Conservation (phyloP, 2,113 vertebrate species). For the Ardeotis arabs region DNA sequence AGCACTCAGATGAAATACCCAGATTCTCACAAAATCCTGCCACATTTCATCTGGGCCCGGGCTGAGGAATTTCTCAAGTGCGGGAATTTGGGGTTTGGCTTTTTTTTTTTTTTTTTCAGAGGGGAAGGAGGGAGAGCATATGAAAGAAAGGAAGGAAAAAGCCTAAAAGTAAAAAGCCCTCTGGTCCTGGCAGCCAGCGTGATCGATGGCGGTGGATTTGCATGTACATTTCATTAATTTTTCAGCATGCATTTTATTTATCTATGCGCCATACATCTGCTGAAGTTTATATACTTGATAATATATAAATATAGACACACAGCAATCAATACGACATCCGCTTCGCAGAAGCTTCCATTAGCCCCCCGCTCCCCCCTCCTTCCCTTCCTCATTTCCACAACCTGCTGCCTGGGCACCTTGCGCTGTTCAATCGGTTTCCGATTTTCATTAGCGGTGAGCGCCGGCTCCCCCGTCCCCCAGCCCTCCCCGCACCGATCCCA, state of each 20-base stretch:
- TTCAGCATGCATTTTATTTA: conserved; percentile 84
- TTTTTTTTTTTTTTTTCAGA: not conserved
- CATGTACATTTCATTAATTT: conserved; percentile 82
- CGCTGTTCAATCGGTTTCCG: conserved; percentile 77
- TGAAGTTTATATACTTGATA: conserved; percentile 80
- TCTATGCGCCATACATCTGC: conserved; percentile 80
- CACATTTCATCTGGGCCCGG: not conserved
- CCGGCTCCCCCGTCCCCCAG: conserved; percentile 41
- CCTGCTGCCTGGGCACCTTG: conserved; percentile 81
- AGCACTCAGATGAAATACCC: no score
- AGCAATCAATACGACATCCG: conserved; percentile 82
- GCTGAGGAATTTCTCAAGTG: conserved; percentile 70
- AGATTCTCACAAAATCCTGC: not conserved
- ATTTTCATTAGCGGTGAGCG: conserved; percentile 78
- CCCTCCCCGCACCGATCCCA: conserved; percentile 14
- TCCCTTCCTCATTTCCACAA: conserved; percentile 77
- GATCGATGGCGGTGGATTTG: conserved; percentile 74
- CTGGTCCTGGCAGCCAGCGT: conserved; percentile 41
- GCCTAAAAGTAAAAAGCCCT: conserved; percentile 64
- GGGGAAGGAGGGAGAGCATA: conserved; percentile 4
- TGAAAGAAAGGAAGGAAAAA: conserved; percentile 65
- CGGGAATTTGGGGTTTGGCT: conserved; percentile 4
- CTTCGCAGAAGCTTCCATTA: conserved; percentile 74
- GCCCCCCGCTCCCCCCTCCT: conserved; percentile 31
- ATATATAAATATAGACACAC: conserved; percentile 82